Conservation (phyloP, 2,113 vertebrate species). For the Mesembrinibis cayennensis region DNA sequence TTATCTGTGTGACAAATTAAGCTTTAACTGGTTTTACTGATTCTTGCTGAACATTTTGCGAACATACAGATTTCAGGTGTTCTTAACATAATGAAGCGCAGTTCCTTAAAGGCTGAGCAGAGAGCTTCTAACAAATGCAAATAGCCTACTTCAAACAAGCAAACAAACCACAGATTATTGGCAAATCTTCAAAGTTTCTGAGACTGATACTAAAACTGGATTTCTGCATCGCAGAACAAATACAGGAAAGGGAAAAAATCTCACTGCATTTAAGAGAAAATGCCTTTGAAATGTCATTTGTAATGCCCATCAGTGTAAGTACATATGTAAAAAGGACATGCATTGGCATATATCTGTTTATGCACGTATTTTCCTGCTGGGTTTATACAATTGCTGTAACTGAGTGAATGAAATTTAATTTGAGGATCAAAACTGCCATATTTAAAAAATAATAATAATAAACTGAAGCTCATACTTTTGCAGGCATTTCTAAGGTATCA, state of each 20-base stretch:
- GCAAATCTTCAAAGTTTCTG: background rate
- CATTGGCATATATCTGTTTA: background rate
- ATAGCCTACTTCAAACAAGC: background rate
- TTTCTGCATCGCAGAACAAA: background rate
- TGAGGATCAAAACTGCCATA: background rate
- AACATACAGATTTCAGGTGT: background rate
- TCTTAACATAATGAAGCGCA: background rate
- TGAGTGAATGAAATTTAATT: background rate
- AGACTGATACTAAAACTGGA: background rate
- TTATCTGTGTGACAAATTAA: background rate
- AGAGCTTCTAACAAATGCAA: background rate
- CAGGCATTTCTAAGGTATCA: background rate
- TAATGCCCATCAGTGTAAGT: background rate
- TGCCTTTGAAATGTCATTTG: background rate
- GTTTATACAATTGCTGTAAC: background rate
- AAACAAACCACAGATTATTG: background rate
- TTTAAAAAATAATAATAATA: background rate
- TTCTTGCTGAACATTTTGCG: background rate
- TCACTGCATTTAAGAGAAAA: background rate
- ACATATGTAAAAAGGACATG: background rate
- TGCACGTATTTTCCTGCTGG: background rate
- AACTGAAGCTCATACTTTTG: background rate
- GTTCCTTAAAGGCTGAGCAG: background rate
- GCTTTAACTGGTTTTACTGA: background rate
- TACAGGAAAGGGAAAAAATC: background rate